These are phyloP conservation scores for Holacanthus passer DNA, from an alignment of 2,113 vertebrate genomes.

Conservation along the genomic window DNA sequence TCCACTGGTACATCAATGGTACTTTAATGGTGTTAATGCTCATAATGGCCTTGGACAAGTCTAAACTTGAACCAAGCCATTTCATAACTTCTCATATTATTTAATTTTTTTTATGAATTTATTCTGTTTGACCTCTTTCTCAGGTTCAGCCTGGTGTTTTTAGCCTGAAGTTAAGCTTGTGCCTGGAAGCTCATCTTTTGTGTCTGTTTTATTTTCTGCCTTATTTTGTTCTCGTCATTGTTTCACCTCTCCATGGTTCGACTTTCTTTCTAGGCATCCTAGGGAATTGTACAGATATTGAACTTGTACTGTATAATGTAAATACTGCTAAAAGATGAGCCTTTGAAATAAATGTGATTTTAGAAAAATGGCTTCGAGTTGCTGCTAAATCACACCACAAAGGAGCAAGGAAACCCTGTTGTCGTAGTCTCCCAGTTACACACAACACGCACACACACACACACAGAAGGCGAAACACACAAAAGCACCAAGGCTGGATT, in stretches of 20 bases:
- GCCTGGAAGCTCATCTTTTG: slow-evolving; percentile 43
- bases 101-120: slow-evolving; percentile 65
- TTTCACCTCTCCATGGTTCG: slow-evolving; percentile 44
- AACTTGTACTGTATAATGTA: slow-evolving; percentile 78
- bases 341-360: slow-evolving; percentile 77
- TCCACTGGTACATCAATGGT: slow-evolving; percentile 58
- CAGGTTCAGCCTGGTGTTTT: slow-evolving; percentile 15
- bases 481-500: background rate
- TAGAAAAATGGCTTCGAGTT: slow-evolving; percentile 31
- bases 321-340: slow-evolving; percentile 78
- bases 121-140: slow-evolving; percentile 26
- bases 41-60: slow-evolving; percentile 21
- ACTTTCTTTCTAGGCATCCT: slow-evolving; percentile 41
- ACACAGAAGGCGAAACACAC: background rate
- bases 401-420: background rate
- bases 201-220: slow-evolving; percentile 42
- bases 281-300: slow-evolving; percentile 66
- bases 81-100: slow-evolving; percentile 69
- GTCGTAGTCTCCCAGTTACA: background rate
- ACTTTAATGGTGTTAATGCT: slow-evolving; percentile 43
- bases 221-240: slow-evolving; percentile 35
- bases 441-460: background rate
- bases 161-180: slow-evolving; percentile 7
- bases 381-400: background rate
- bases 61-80: slow-evolving; percentile 59